These are phyloP conservation scores for Oeneis ivallda DNA, from an alignment of 2,888 invertebrate genomes.

Conservation along the genomic window DNA sequence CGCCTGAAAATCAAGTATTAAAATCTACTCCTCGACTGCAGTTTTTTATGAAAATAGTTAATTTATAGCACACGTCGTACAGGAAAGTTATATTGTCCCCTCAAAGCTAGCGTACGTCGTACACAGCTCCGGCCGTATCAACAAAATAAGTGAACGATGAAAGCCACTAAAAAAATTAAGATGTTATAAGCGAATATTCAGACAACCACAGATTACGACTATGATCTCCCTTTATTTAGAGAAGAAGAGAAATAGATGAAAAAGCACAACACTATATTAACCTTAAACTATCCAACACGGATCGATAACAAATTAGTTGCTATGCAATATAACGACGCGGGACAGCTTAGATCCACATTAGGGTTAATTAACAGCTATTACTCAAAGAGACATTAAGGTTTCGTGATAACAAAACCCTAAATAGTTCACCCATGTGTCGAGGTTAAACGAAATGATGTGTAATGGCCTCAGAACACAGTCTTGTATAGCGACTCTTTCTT, in stretches of 20 bases:
- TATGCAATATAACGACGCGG: constrained; percentile 29
- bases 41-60: too few species aligned
- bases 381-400: constrained; percentile 7
- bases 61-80: too few species aligned
- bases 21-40: too few species aligned
- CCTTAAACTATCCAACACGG: constrained; percentile 1
- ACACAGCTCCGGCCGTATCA: too few species aligned
- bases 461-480: too few species aligned
- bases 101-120: too few species aligned
- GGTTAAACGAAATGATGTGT: neutral
- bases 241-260: neutral
- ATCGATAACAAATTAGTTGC: constrained; percentile 25
- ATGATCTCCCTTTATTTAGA: neutral
- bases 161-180: too few species aligned
- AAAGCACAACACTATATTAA: constrained; percentile 1
- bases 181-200: neutral
- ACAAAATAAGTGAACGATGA: too few species aligned
- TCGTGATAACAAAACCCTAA: neutral
- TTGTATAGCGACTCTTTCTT: too few species aligned
- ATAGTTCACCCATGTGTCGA: neutral
- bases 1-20: too few species aligned
- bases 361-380: constrained; percentile 55
- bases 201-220: neutral
- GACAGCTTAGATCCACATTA: constrained; percentile 48
- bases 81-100: too few species aligned